Conservation (phyloP, 2,797 vertebrate genomes). For the Vireo griseus region DNA sequence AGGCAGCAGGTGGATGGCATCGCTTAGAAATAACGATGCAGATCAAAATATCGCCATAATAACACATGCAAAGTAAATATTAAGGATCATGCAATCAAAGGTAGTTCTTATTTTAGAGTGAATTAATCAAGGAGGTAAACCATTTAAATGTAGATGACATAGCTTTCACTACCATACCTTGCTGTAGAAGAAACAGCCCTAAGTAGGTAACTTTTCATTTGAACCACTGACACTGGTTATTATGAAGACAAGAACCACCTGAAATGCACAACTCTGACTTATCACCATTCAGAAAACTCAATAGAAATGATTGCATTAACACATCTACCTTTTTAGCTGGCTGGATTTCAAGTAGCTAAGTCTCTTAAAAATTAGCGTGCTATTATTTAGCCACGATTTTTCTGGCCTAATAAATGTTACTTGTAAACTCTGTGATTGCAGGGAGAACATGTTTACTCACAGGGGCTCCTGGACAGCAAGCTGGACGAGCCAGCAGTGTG, state of each 20-base stretch:
- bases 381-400: neutral
- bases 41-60: neutral
- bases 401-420: neutral
- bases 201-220: neutral
- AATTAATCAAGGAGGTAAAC: neutral
- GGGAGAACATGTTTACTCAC: neutral
- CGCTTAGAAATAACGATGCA: rapidly evolving
- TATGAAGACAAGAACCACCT: neutral
- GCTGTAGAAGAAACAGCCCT: neutral
- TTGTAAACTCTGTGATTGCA: neutral
- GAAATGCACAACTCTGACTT: neutral
- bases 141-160: slow-evolving; percentile 1
- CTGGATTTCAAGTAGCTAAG: neutral
- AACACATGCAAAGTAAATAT: neutral
- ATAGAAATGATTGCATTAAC: slow-evolving; percentile 10
- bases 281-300: neutral
- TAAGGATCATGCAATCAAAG: neutral
- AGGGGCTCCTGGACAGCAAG: neutral
- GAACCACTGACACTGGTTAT: neutral
- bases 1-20: neutral
- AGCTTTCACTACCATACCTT: neutral
- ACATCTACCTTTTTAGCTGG: neutral
- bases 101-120: neutral
- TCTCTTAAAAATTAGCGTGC: neutral
- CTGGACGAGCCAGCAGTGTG: neutral